A percentile compares a stretch with the other conserved stretches of the same genome.
Evolutionary conservation across 2,888 invertebrate species (phyloP).

Genomic region (Tipula helvola): DNA sequence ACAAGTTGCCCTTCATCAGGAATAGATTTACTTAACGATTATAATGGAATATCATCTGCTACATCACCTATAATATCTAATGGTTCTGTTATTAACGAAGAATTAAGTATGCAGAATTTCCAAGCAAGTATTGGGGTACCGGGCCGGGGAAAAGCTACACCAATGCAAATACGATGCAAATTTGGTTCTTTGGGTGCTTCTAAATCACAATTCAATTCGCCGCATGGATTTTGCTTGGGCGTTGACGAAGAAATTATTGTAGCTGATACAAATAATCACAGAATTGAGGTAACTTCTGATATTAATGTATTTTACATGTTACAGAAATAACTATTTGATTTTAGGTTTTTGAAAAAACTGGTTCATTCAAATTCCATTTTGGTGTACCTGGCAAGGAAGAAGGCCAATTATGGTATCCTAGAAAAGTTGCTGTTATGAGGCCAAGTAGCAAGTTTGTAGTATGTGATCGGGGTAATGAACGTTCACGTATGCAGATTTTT

Average conservation of each 20-base stretch:
- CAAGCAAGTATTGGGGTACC: constrained; percentile 42
- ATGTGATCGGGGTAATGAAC: constrained; percentile 92
- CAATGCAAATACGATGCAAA: constrained; percentile 82
- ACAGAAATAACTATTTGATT: constrained; percentile 6
- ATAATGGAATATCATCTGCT: constrained; percentile 44
- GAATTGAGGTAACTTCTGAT: constrained; percentile 56
- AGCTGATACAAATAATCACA: constrained; percentile 93
- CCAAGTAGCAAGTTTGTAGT: constrained; percentile 87
- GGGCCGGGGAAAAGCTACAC: constrained; percentile 59
- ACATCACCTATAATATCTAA: constrained; percentile 46
- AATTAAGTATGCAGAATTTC: constrained; percentile 34
- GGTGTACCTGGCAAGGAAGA: constrained; percentile 92
- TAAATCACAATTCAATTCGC: constrained; percentile 92
- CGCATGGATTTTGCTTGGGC: constrained; percentile 93
- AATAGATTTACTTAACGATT: constrained; percentile 42
- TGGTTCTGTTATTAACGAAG: constrained; percentile 35
- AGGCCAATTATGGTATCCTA: constrained; percentile 93
- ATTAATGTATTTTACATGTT: constrained; percentile 7
- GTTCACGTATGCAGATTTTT: constrained; percentile 95
- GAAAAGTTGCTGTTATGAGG: constrained; percentile 87
- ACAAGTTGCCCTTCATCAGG: constrained; percentile 46
- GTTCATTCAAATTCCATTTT: constrained; percentile 86
- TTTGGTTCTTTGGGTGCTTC: constrained; percentile 89
- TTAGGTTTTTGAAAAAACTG: constrained; percentile 87
- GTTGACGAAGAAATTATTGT: constrained; percentile 92